phyloP scores from a whole-genome alignment of 2,113 vertebrate genomes.

The Opisthocomus hoazin region DNA sequence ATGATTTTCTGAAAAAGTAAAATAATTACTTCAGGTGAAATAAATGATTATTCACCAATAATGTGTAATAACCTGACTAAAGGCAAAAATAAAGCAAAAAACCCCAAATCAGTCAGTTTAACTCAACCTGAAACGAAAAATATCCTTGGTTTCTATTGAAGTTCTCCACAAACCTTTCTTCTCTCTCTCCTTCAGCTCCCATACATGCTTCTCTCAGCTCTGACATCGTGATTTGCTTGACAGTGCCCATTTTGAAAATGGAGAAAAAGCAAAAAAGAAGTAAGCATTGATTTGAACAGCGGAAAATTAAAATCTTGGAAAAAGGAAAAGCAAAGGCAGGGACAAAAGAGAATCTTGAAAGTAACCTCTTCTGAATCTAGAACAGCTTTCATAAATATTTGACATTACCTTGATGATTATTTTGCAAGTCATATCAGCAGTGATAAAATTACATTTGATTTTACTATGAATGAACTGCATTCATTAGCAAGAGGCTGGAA shows the following conservation, averaged over 20 bases:
- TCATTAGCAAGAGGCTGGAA: not conserved
- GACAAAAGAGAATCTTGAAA: not conserved
- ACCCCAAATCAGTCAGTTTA: not conserved
- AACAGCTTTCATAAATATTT: not conserved
- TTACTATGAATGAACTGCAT: not conserved
- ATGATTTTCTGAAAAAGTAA: not conserved
- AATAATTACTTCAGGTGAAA: not conserved
- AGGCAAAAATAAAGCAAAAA: not conserved
- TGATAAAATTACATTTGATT: not conserved
- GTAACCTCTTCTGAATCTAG: not conserved
- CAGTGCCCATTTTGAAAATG: not conserved
- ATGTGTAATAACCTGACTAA: not conserved
- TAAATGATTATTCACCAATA: not conserved
- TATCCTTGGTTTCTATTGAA: not conserved
- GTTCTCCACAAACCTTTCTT: not conserved
- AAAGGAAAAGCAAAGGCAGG: not conserved
- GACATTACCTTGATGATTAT: not conserved
- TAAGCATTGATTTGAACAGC: not conserved
- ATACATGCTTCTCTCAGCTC: not conserved
- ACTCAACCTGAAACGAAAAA: not conserved
- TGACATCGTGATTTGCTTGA: not conserved
- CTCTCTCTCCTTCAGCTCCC: not conserved
- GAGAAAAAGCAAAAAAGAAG: not conserved
- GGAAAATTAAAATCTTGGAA: not conserved
- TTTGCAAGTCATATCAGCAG: not conserved